Base-by-base conservation (phyloP, 2,797 vertebrate genomes). In the Cossypha polioptera region DNA sequence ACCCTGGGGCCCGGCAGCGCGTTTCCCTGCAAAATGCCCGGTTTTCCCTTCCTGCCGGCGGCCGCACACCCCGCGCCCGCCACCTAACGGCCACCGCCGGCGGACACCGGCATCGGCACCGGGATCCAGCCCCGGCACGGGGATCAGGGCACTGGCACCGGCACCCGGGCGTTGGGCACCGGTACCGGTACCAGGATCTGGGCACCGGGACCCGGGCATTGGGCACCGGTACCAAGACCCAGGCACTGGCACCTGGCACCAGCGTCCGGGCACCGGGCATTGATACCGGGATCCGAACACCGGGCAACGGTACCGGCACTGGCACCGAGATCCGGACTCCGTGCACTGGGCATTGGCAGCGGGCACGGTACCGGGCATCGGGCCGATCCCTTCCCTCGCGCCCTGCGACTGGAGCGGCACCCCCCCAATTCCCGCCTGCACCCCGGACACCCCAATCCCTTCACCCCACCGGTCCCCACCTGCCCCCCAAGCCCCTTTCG, bases 61-160 rank as follows among this genome's bases (percentile, higher is more conserved):
- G 74, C 47, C 77, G 71, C n/a, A 22, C 66, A 45, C 92, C 80
- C 13, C 95, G 48, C 85, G 88, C 53, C 50, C 55, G 96, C 97
- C 97, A 97, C 88, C 98, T 98, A 75, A 88, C 92, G 97, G 97
- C 71, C 68, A 45, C 33, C 1, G 5, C 29, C n/a, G 87, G 78
- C 31, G 28, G 86, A 7, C 58, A 43, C 62, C n/a, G 45, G n/a
- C 3, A 47, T 8, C 22, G 22, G 54, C 53, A 18, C 42, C 28
- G 28, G 58, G 19, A 43, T 20, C 19, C 19, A 43, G 43, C 42
- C 42, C 42, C 42, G 42, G 42, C 43, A 20, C 43, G 10, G 43
- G 43, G 43, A 43, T 43, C 19, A 20, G 43, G 19, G 18, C 42
- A 45, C 43, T 20, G 43, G 53, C 53, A 35, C 40, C 26, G 20